phyloP scores from a whole-genome alignment of 1,140 invertebrate genomes.

The Calliopsis andreniformis region DNA sequence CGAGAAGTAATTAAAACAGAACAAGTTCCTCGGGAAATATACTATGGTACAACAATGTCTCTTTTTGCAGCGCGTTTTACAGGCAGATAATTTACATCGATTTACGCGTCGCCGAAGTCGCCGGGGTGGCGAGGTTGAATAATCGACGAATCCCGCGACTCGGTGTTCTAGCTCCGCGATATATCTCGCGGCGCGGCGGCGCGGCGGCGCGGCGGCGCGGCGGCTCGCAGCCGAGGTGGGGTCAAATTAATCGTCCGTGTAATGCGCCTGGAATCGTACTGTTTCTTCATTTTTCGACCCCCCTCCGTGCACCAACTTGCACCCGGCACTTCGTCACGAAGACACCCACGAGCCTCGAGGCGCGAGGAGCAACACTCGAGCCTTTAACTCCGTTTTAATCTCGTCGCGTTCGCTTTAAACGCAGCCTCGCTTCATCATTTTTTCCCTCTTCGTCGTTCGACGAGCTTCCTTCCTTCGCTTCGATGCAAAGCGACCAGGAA shows the following conservation, averaged over 20 bases:
- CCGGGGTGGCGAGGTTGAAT: background rate
- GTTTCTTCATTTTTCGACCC: constrained; percentile 29
- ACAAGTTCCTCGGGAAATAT: background rate
- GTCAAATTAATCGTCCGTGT: constrained; percentile 43
- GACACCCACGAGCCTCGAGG: background rate
- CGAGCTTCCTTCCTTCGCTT: background rate
- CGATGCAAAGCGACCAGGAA: background rate
- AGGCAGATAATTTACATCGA: background rate
- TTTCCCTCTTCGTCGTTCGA: background rate
- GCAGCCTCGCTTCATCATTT: background rate
- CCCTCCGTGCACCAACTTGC: background rate
- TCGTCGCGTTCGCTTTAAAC: constrained; percentile 10
- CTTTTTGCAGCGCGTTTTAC: background rate
- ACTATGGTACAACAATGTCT: constrained; percentile 1
- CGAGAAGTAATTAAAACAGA: background rate
- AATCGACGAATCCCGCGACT: constrained; percentile 27
- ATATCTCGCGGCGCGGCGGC: constrained; percentile 17
- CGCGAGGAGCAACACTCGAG: background rate
- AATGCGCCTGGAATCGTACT: constrained; percentile 29
- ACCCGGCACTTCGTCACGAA: constrained; percentile 3
- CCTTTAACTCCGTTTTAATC: constrained; percentile 9
- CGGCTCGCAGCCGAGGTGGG: background rate
- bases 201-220: too few relatives aligned
- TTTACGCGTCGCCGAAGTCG: constrained; percentile 1
- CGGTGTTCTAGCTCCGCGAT: background rate